A percentile compares a stretch with the other conserved stretches of the same genome.
These are phyloP conservation scores for Accipiter cooperii DNA, from an alignment of 2,113 vertebrate species.

Conservation along the genomic window DNA sequence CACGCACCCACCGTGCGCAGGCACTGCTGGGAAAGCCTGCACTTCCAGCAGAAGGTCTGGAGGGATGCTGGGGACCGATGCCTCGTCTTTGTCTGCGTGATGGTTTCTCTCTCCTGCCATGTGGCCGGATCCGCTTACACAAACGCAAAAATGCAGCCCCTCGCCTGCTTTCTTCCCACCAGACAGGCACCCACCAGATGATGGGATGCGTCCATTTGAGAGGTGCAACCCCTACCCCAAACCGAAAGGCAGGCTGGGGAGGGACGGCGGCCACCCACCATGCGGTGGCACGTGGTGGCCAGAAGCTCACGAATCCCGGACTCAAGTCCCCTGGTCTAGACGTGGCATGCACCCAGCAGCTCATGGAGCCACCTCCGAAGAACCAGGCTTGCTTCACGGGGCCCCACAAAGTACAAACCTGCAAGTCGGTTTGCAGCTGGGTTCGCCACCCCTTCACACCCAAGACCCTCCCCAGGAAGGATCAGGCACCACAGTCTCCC, in stretches of 20 bases:
- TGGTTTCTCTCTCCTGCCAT: background rate
- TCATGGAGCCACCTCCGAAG: background rate
- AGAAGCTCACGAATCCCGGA: background rate
- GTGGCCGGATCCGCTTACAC: background rate
- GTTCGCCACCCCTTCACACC: too few relatives aligned
- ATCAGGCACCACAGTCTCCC: accelerated
- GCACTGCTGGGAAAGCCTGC: background rate
- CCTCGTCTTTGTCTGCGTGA: background rate
- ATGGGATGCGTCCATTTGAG: background rate
- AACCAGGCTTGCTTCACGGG: background rate
- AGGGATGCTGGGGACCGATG: background rate
- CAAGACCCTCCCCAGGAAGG: background rate
- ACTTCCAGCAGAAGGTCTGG: background rate
- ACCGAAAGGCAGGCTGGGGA: background rate
- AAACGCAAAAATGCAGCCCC: background rate
- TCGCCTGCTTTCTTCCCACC: background rate
- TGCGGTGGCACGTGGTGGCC: background rate
- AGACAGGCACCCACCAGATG: background rate
- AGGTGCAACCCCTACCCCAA: background rate
- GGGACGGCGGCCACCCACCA: background rate
- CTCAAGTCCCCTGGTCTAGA: background rate
- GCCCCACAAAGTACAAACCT: background rate
- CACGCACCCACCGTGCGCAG: accelerated
- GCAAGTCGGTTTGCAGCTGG: background rate
- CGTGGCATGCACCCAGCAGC: accelerated